Percentiles rank a stretch among this genome's conserved stretches.
These are phyloP conservation scores for Atrichornis clamosus DNA, from an alignment of 2,113 vertebrate species.

Conservation along the genomic window DNA sequence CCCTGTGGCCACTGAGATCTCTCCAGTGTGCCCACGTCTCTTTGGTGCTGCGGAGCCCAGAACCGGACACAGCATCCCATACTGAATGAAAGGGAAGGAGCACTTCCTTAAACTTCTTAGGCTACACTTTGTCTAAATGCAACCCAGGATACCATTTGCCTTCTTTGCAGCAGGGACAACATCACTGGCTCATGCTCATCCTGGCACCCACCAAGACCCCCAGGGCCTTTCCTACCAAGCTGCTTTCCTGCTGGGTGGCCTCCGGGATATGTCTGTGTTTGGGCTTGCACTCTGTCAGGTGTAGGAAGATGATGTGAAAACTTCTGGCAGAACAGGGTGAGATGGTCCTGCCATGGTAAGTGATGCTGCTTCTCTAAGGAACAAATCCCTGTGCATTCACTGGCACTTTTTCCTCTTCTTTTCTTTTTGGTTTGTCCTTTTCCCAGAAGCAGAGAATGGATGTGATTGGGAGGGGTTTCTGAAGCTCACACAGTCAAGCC, in stretches of 20 bases:
- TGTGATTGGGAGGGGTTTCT: background rate
- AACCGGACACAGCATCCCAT: background rate
- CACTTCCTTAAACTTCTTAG: background rate
- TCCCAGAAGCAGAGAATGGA: background rate
- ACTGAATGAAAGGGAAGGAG: background rate
- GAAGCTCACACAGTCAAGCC: background rate
- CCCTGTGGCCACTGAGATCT: background rate
- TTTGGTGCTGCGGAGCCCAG: background rate
- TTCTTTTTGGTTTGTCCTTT: background rate
- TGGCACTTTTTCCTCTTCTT: background rate
- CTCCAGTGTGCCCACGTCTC: background rate
- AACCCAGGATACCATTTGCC: background rate
- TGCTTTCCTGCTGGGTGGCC: background rate
- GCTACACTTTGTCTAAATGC: background rate
- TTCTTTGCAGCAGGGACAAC: background rate
- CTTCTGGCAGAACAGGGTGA: background rate
- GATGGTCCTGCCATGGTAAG: background rate
- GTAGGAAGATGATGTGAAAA: background rate
- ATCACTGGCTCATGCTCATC: background rate
- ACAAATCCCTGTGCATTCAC: background rate
- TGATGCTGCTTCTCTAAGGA: background rate
- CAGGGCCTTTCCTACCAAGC: background rate
- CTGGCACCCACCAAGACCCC: background rate
- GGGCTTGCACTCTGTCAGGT: background rate
- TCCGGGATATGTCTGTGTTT: background rate